These are phyloP conservation scores for Melolontha melolontha DNA, from an alignment of 2,888 invertebrate genomes.

Conservation along the genomic window DNA sequence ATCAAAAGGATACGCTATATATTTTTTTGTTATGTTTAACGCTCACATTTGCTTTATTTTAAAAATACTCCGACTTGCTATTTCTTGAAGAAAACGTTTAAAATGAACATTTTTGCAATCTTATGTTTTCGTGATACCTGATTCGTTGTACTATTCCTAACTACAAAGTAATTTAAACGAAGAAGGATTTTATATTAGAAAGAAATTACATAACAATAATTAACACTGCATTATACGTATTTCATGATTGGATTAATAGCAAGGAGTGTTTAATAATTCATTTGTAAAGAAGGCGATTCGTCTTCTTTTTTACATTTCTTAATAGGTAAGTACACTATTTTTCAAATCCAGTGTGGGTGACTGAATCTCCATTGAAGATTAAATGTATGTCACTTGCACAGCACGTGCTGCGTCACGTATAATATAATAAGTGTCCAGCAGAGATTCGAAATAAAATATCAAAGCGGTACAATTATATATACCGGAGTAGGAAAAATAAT, in stretches of 20 bases:
- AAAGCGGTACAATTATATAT: slow-evolving; percentile 42
- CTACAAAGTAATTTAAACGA: background rate
- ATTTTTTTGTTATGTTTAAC: too few relatives aligned
- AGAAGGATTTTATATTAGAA: too few relatives aligned
- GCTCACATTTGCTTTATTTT: too few relatives aligned
- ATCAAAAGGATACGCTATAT: too few relatives aligned
- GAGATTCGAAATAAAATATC: slow-evolving; percentile 43
- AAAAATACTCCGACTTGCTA: too few relatives aligned
- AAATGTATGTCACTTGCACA: slow-evolving; percentile 42
- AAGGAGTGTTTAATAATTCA: slow-evolving; percentile 17
- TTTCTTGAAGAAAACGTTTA: too few relatives aligned
- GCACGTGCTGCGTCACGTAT: slow-evolving; percentile 44
- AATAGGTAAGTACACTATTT: slow-evolving; percentile 11
- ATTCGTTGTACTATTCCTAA: background rate
- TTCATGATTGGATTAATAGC: slow-evolving; percentile 8
- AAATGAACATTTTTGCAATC: background rate
- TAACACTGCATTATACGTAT: slow-evolving; percentile 8
- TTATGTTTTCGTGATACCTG: background rate
- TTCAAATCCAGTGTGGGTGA: slow-evolving; percentile 29
- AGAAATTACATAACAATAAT: slow-evolving; percentile 1
- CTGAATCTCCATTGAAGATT: slow-evolving; percentile 36
- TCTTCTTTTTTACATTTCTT: slow-evolving; percentile 4
- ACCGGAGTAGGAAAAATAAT: slow-evolving; percentile 38
- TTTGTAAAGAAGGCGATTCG: background rate
- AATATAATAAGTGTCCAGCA: slow-evolving; percentile 40